Evolutionary conservation across 2,888 invertebrate species (phyloP), one percentile per base, ranked within the genome.

Genomic region (Tiliacea aurago): DNA sequence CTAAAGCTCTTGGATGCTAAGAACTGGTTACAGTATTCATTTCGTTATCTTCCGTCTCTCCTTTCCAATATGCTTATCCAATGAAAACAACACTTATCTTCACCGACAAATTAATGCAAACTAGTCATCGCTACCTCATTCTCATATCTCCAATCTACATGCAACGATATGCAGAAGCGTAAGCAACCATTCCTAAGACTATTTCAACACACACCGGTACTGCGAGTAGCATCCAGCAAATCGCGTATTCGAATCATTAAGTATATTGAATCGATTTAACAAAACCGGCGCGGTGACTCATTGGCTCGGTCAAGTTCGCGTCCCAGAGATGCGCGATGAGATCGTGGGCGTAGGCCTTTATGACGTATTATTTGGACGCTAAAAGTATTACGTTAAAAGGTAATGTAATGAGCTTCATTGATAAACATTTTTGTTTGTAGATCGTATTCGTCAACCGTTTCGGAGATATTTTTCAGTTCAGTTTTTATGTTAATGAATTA

Each of bases 271-370:
- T 87, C 82, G 84, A 86, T 86, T 81, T 70, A 70, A 69, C 70
- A 69, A 77, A 80, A 83, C 75, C 70, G 83, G 73, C 72, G 64
- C 76, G 65, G 63, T 91, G 91, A 91, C 80, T 91, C 91, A 91
- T 78, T 61, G 71, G 56, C 64, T 43, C 89, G 91, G 91, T 91
- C 91, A 91, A 91, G 91, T 90, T 91, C 90, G 84, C 81, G 86
- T 83, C 84, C 85, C 77, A 73, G 80, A 80, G 85, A 84, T 73
- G 70, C 71, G 80, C 43, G 84, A 33, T 45, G 84, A 62, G 66
- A 70, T 78, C 61, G 86, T 82, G 79, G 83, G 85, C 77, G 85
- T 76, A 74, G 74, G 78, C 77, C 73, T 82, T 65, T 75, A 45
- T 86, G 87, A 87, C 86, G 80, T 73, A n/a, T 41, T 70, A n/a